Evolutionary conservation across 1,140 invertebrate species (phyloP).

Genomic region (Drosophila orosa): DNA sequence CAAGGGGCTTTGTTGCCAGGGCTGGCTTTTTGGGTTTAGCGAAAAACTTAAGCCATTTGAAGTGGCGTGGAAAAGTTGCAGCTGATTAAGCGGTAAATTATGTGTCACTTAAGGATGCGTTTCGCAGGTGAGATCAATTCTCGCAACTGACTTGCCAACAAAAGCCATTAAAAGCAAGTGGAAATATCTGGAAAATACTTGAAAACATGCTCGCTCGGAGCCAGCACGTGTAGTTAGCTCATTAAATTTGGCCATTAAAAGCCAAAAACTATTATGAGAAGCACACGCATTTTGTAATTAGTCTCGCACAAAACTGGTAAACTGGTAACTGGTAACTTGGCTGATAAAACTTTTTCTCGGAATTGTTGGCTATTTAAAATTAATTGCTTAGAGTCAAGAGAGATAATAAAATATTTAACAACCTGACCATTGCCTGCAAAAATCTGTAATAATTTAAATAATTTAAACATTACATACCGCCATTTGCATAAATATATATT

Average conservation of each 20-base stretch:
- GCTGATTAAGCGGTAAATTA: constrained; percentile 53
- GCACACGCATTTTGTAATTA: constrained; percentile 45
- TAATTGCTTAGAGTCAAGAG: constrained; percentile 39
- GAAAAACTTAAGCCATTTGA: constrained; percentile 47
- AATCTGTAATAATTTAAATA: constrained; percentile 44
- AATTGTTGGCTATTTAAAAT: constrained; percentile 68
- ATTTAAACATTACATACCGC: constrained; percentile 10
- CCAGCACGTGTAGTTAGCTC: constrained; percentile 22
- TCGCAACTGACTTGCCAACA: constrained; percentile 19
- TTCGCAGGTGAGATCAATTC: constrained; percentile 46
- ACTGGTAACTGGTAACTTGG: constrained; percentile 3
- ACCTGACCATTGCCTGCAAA: not conserved
- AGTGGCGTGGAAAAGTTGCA: constrained; percentile 46
- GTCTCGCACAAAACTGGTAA: constrained; percentile 2
- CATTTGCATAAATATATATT: constrained; percentile 50
- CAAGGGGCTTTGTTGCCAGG: constrained; percentile 11
- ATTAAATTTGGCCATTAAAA: constrained; percentile 48
- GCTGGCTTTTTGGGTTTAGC: not conserved
- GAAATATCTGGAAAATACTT: constrained; percentile 2
- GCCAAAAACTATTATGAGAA: constrained; percentile 39
- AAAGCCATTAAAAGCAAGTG: constrained; percentile 24
- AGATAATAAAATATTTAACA: constrained; percentile 29
- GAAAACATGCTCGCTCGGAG: constrained; percentile 8
- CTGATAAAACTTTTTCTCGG: constrained; percentile 44
- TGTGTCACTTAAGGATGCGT: constrained; percentile 47